Percentiles rank a stretch among this genome's conserved stretches.
These are phyloP conservation scores for Luehdorfia chinensis DNA, from an alignment of 1,140 invertebrate species.

Conservation along the genomic window DNA sequence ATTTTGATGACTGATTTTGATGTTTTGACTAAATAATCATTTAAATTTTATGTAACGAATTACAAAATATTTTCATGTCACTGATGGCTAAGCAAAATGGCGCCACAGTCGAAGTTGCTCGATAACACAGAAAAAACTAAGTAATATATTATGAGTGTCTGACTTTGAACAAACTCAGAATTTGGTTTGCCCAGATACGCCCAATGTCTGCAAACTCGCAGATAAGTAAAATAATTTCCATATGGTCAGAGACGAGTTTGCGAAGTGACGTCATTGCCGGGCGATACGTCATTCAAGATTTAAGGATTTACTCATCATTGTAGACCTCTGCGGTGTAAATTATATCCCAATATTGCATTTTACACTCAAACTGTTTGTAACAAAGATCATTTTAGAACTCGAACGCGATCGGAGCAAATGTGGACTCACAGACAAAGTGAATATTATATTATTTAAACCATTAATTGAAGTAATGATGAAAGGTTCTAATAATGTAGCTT, in stretches of 20 bases:
- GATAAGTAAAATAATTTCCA: constrained; percentile 15
- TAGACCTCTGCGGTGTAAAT: background rate
- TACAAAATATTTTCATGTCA: too few species aligned
- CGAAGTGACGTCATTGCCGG: constrained; percentile 22
- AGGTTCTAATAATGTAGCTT: too few species aligned
- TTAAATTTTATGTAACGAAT: too few species aligned
- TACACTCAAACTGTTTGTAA: constrained; percentile 6
- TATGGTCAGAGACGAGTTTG: constrained; percentile 17
- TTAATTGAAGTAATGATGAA: too few species aligned
- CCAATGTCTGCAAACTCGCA: constrained; percentile 6
- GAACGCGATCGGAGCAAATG: constrained; percentile 3
- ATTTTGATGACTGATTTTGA: too few species aligned
- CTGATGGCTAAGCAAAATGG: too few species aligned
- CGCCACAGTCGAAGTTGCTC: too few species aligned
- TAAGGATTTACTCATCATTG: constrained; percentile 40
- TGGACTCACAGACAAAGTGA: constrained; percentile 12
- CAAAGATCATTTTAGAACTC: constrained; percentile 8
- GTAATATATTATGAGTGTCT: too few species aligned
- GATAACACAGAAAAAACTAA: too few species aligned
- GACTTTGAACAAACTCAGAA: too few species aligned
- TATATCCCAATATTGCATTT: background rate
- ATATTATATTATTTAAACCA: constrained; percentile 18
- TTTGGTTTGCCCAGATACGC: too few species aligned
- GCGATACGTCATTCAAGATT: constrained; percentile 37
- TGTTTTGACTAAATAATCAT: too few species aligned